Percentiles rank a stretch among this genome's conserved stretches.
phyloP scores from a whole-genome alignment of 35 echinoderm and acorn worm genomes.

The Strongylocentrotus purpuratus region DNA sequence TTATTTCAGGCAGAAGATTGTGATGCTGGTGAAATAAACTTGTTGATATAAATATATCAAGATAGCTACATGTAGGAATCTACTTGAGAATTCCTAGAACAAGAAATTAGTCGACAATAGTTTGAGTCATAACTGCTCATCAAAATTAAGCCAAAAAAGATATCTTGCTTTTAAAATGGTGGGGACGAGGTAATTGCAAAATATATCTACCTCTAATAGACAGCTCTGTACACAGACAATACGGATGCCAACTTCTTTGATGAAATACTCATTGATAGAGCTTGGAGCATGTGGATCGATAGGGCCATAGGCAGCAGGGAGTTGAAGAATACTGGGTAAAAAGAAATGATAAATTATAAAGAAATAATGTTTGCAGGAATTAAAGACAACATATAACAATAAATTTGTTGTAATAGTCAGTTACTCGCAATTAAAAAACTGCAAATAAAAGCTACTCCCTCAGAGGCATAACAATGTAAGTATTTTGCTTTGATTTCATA shows the following conservation, averaged over 20 bases:
- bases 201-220: slow-evolving; percentile 49
- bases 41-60: background rate
- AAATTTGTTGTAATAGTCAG: background rate
- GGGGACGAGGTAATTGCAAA: background rate
- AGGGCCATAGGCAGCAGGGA: slow-evolving; percentile 53
- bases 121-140: too few species aligned
- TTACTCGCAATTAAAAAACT: background rate
- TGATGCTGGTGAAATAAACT: background rate
- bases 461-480: too few species aligned
- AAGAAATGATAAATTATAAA: background rate
- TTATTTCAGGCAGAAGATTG: background rate
- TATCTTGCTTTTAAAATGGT: too few species aligned
- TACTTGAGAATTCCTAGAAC: background rate
- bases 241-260: slow-evolving; percentile 14
- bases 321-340: slow-evolving; percentile 52
- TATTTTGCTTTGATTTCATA: too few species aligned
- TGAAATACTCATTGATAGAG: slow-evolving; percentile 52
- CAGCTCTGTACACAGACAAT: slow-evolving; percentile 30
- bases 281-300: slow-evolving; percentile 55
- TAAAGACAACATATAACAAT: background rate
- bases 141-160: too few species aligned
- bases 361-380: background rate
- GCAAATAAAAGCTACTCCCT: too few species aligned
- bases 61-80: background rate
- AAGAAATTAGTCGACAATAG: too few species aligned